Conservation (phyloP, 2,888 invertebrate species). For the Polymixis flavicincta region DNA sequence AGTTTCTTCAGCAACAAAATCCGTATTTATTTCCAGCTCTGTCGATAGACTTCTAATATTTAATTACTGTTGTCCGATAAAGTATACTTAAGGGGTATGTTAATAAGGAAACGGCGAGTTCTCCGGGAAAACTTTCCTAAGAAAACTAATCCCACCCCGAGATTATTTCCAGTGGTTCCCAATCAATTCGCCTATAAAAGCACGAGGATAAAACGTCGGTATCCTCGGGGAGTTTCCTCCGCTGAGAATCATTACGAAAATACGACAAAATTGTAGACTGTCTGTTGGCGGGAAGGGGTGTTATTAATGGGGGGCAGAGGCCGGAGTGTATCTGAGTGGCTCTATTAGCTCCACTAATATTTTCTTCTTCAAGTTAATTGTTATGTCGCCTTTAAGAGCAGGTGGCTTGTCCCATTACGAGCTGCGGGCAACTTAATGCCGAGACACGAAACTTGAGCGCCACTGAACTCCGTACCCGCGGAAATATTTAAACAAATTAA, state of each 20-base stretch:
- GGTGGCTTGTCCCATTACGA: slow-evolving; percentile 88
- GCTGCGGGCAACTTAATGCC: slow-evolving; percentile 83
- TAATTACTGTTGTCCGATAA: slow-evolving; percentile 77
- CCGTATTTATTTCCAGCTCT: slow-evolving; percentile 37
- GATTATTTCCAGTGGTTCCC: slow-evolving; percentile 84
- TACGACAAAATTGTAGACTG: slow-evolving; percentile 86
- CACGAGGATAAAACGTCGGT: slow-evolving; percentile 78
- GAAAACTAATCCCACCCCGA: slow-evolving; percentile 85
- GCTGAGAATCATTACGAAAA: slow-evolving; percentile 86
- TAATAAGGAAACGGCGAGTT: slow-evolving; percentile 79
- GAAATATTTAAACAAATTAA: slow-evolving; percentile 90
- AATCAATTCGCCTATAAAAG: slow-evolving; percentile 88
- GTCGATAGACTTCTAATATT: slow-evolving; percentile 72
- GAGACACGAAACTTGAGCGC: slow-evolving; percentile 84
- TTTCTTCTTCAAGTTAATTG: slow-evolving; percentile 89
- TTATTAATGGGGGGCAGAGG: slow-evolving; percentile 87
- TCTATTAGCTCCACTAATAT: slow-evolving; percentile 90
- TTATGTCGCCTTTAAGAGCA: slow-evolving; percentile 89
- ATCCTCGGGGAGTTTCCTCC: slow-evolving; percentile 79
- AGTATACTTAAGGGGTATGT: slow-evolving; percentile 78
- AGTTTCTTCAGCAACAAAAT: slow-evolving; percentile 20
- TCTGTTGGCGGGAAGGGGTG: slow-evolving; percentile 83
- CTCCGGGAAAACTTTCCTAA: slow-evolving; percentile 77
- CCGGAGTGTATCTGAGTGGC: slow-evolving; percentile 86
- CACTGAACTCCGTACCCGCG: slow-evolving; percentile 77